Base-by-base conservation (phyloP, 2,113 vertebrate genomes). In the Cisticola juncidis region DNA sequence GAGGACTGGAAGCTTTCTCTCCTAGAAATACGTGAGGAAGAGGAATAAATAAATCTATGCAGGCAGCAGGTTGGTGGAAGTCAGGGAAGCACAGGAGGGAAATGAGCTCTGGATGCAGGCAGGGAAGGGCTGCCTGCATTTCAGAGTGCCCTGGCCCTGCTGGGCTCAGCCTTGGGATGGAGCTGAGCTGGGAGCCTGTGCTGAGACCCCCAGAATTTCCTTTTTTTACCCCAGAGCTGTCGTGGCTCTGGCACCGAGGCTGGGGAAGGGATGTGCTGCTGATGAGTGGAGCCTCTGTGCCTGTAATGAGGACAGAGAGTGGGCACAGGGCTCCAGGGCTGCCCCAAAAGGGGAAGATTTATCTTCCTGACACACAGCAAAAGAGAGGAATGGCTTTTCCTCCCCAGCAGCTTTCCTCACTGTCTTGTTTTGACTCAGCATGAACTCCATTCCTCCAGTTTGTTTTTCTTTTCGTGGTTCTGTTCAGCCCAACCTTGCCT, bases 351-450 rank as follows among this genome's bases (percentile, higher is more conserved):
- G 50, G 56, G 18, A 48, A 45, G 62, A 78, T 88, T 93, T 58
- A 44, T 92, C 68, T 93, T 94, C 79, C 60, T 88, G 90, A 82
- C 92, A 94, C 19, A 57, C 1, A 78, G 8, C 29, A 56, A 68
- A 53, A 47, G 12, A 60, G 9, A 66, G 4, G 50, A 86, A 94
- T 86, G 54, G 38, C 17, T 10, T 74, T 82, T 84, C 76, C n/a
- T 80, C 36, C 54, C 66, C n/a, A 86, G 58, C 54, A 80, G 36
- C 76, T 57, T 76, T 47, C 61, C 44, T 44, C 56, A 62, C 21
- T 44, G 6, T 25, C 79, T 68, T 68, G 35, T 29, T 94, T 69
- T 82, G 62, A 88, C 48, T 90, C 79, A 82, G 74, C 53, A 82
- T 58, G 80, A 81, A 51, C 71, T 76, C 61, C 44, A 5, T 40